Conservation (phyloP, 2,797 vertebrate species). For the Lepus townsendii region DNA sequence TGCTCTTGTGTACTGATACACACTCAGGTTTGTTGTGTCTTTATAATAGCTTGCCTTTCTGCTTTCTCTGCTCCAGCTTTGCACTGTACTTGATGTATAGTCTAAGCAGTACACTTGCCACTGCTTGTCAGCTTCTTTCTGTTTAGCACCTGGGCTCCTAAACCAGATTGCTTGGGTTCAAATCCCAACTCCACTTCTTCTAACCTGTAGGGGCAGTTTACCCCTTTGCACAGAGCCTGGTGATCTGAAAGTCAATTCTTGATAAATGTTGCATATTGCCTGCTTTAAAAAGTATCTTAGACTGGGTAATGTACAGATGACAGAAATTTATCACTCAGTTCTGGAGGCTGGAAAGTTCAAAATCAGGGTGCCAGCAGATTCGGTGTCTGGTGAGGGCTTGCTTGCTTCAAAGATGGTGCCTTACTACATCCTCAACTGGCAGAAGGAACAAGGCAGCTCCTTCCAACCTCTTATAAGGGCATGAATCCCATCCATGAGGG, state of each 20-base stretch:
- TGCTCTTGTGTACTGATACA: background rate
- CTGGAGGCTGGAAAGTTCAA: no score
- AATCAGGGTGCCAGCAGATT: no score
- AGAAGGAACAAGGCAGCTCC: no score
- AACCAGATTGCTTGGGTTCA: background rate
- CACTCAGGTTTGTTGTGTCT: background rate
- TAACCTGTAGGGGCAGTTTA: background rate
- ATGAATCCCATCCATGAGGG: no score
- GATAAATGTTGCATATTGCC: background rate
- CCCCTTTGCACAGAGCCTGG: background rate
- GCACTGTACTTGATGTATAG: background rate
- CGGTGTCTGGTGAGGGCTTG: no score
- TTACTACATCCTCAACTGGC: no score
- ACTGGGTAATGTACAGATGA: background rate
- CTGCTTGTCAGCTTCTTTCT: background rate
- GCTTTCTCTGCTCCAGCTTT: background rate
- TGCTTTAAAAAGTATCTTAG: background rate
- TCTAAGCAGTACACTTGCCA: background rate
- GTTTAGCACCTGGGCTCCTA: background rate
- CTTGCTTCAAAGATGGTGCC: no score
- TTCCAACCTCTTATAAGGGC: no score
- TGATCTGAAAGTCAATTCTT: background rate
- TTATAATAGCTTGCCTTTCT: slow-evolving; percentile 6
- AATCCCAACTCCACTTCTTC: background rate
- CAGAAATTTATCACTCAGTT: no score